phyloP scores from a whole-genome alignment of 2,797 vertebrate genomes.

The Eurystomus glaucurus region DNA sequence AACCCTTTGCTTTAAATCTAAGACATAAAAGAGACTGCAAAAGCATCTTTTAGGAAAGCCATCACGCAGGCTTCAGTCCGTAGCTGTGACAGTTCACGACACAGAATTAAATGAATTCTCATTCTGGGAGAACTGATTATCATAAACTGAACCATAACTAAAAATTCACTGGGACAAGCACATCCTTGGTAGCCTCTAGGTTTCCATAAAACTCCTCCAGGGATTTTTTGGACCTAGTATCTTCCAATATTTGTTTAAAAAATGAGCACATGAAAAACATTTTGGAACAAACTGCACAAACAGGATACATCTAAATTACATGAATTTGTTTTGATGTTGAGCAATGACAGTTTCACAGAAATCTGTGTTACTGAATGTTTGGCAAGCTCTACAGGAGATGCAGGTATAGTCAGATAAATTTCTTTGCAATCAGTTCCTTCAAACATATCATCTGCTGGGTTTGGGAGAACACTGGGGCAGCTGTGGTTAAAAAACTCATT shows the following conservation, averaged over 20 bases:
- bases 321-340: slow-evolving; percentile 5
- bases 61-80: background rate
- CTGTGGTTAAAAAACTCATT: background rate
- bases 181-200: background rate
- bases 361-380: background rate
- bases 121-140: background rate
- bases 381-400: background rate
- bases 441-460: background rate
- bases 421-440: slow-evolving; percentile 22
- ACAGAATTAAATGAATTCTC: background rate
- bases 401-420: slow-evolving; percentile 9
- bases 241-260: slow-evolving; percentile 6
- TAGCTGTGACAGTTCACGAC: background rate
- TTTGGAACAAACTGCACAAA: background rate
- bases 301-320: slow-evolving; percentile 27
- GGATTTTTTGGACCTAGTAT: background rate
- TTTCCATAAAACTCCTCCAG: background rate
- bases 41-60: background rate
- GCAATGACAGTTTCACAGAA: background rate
- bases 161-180: background rate
- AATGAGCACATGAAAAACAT: background rate
- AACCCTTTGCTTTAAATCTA: background rate
- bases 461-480: background rate
- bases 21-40: background rate
- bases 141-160: background rate